Evolutionary conservation across 1,140 invertebrate genomes (phyloP), one percentile per base, ranked within the genome.

Genomic region (Mamestra configurata): DNA sequence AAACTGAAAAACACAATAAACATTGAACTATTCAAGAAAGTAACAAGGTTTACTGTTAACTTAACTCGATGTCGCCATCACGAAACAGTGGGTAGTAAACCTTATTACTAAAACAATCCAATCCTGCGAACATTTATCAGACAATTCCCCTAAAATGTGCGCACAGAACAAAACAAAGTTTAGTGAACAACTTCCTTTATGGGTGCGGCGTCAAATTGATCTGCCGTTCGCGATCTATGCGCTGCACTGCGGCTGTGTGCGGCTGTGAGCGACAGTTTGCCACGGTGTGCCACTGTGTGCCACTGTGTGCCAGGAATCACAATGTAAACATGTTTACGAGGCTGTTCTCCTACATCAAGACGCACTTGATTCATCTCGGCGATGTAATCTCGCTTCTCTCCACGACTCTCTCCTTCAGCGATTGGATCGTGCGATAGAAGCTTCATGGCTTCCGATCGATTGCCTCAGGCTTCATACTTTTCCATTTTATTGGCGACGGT

Each of bases 401-500:
- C 53, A 24, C 18, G 53, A 53, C 53, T 22, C 53, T 22, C 2
- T 55, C 53, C 53, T 55, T 20, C n/a, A 68, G n/a, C 37, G 37
- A 40, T 68, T 15, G 40, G 11, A 13, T 49, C 66, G 59, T 18
- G 4, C 13, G 22, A 24, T 70, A 35, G 20, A 49, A 49, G 1
- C 15, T 61, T 27, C 55, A 64, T 76, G 57, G 73, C 57, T 76
- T 76, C 73, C 73, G 40, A 76, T 64, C 64, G 55, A 76, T 76
- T 64, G 55, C 27, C 61, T 46, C 22, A 70, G 20, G 66, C 40
- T 70, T 70, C 66, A 70, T 68, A 68, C 53, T 27, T 40, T 61
- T 18, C 55, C 37, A 64, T 64, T 76, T 76, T 76, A 61, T 76
- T 76, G 37, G 73, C 73, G 57, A 13, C 57, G 5, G 57, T 64